Percentiles rank a stretch among this genome's conserved stretches.
Conservation (phyloP, 2,797 vertebrate genomes). For the Rhynchotus rufescens region DNA sequence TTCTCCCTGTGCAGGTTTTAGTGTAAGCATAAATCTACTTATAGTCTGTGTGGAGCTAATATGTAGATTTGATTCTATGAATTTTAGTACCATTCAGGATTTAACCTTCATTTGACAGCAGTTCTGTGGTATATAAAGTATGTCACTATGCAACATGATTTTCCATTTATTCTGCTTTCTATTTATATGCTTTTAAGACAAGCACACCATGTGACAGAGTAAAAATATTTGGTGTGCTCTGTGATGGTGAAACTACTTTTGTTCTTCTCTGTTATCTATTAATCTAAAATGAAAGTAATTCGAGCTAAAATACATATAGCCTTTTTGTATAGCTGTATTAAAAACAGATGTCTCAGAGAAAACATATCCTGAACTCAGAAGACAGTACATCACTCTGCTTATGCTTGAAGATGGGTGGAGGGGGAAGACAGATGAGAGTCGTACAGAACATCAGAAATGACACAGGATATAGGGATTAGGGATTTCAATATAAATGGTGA, state of each 20-base stretch:
- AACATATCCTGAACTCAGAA: not conserved
- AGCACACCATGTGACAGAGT: not conserved
- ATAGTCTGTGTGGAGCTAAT: not conserved
- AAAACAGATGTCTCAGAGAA: conserved; percentile 20
- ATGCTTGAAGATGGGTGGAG: not conserved
- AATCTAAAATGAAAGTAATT: conserved; percentile 34
- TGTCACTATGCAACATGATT: not conserved
- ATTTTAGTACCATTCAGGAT: not conserved
- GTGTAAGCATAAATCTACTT: not conserved
- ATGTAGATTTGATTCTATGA: not conserved
- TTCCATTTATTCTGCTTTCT: conserved; percentile 8
- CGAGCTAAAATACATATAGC: not conserved
- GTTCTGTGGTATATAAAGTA: not conserved
- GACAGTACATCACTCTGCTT: not conserved
- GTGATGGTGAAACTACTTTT: conserved; percentile 26
- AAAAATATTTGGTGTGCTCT: not conserved
- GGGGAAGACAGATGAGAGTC: not conserved
- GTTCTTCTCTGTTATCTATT: conserved; percentile 15
- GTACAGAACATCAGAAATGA: conserved; percentile 16
- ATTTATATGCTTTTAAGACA: conserved; percentile 11
- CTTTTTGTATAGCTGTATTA: not conserved
- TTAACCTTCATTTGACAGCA: conserved; percentile 3
- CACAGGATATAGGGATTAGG: not conserved
- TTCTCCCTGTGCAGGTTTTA: not conserved
- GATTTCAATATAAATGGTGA: not conserved